These are phyloP conservation scores for Falco cherrug DNA, from an alignment of 2,797 vertebrate genomes.

Conservation along the genomic window DNA sequence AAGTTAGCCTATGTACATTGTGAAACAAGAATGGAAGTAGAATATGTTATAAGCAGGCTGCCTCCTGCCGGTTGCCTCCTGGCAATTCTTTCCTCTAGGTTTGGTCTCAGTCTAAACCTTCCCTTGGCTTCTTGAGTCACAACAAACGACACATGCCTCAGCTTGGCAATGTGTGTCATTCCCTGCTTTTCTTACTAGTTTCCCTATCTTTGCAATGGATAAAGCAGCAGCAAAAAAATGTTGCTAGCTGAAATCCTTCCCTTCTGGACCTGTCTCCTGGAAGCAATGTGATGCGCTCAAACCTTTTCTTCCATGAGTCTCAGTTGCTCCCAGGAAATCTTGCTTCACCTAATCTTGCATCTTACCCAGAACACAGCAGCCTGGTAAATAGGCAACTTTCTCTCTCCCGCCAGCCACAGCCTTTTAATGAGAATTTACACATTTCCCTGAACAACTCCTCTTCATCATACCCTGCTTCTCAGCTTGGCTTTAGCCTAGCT, in stretches of 20 bases:
- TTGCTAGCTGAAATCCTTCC: background rate
- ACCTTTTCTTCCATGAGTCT: background rate
- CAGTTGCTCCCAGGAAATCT: background rate
- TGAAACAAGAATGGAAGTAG: background rate
- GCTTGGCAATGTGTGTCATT: background rate
- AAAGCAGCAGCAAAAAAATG: background rate
- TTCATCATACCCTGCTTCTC: background rate
- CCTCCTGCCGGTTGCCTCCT: background rate
- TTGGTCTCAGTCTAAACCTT: background rate
- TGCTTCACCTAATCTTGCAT: background rate
- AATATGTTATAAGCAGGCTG: background rate
- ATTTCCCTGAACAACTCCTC: background rate
- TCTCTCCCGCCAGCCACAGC: background rate
- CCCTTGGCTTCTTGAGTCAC: background rate
- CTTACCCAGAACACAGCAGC: background rate
- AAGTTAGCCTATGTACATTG: rapidly evolving
- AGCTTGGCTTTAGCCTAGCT: background rate
- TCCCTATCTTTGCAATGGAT: background rate
- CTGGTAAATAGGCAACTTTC: background rate
- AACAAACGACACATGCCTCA: background rate
- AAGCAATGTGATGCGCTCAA: background rate
- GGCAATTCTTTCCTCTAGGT: background rate
- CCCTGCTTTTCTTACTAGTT: background rate
- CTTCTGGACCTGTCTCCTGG: background rate
- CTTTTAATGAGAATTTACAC: background rate